Conservation (phyloP, 2,888 invertebrate genomes). For the Gastracanthus pulcherrimus region DNA sequence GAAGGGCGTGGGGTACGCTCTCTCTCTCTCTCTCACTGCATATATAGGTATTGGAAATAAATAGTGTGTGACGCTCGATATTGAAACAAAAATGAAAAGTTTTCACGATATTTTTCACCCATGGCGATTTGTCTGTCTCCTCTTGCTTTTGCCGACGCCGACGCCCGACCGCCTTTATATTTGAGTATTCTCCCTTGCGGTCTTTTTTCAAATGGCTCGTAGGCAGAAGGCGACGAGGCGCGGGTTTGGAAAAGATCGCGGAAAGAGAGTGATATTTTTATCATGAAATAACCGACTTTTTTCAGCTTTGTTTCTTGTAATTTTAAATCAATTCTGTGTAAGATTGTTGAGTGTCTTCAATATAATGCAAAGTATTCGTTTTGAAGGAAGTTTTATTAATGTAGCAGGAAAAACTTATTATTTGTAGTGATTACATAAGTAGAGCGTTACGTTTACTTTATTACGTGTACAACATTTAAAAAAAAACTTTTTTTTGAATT, state of each 20-base stretch:
- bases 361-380: no score
- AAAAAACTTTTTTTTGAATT: no score
- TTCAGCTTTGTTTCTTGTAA: not conserved
- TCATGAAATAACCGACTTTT: not conserved
- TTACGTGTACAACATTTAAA: no score
- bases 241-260: not conserved
- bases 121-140: slow-evolving; percentile 31
- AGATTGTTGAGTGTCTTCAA: no score
- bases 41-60: slow-evolving; percentile 9
- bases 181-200: not conserved
- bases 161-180: not conserved
- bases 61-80: slow-evolving; percentile 23
- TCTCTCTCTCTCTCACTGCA: not conserved
- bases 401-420: no score
- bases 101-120: slow-evolving; percentile 35
- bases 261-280: not conserved
- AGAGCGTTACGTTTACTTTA: no score
- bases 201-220: slow-evolving; percentile 4
- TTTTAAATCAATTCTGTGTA: not conserved
- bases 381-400: no score
- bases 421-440: no score
- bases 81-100: slow-evolving; percentile 45
- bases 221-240: not conserved
- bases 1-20: not conserved
- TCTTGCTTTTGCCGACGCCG: not conserved